These are phyloP conservation scores for Rosalia funebris DNA, from an alignment of 2,888 invertebrate genomes.

Conservation along the genomic window DNA sequence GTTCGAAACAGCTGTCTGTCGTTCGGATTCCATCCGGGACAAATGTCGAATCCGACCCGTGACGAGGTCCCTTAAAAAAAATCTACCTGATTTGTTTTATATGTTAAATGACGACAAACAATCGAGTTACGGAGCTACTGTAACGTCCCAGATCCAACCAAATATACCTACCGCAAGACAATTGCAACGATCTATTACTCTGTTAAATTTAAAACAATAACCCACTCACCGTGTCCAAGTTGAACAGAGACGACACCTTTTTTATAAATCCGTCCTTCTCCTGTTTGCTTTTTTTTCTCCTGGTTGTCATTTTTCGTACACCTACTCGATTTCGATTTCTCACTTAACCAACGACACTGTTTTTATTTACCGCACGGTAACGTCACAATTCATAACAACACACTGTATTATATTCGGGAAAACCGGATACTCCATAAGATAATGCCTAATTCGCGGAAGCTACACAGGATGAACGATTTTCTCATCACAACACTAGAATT, in stretches of 20 bases:
- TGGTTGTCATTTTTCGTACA: constrained; percentile 68
- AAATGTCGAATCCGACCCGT: too few species aligned
- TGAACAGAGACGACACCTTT: constrained; percentile 88
- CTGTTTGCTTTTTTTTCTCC: constrained; percentile 73
- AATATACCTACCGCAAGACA: too few species aligned
- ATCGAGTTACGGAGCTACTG: too few species aligned
- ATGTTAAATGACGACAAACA: too few species aligned
- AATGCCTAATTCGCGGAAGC: neutral
- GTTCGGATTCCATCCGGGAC: too few species aligned
- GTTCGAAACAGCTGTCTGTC: too few species aligned
- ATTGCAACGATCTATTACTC: too few species aligned
- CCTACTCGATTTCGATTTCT: neutral
- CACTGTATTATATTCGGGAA: neutral
- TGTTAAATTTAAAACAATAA: too few species aligned
- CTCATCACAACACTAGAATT: neutral
- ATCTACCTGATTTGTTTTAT: too few species aligned
- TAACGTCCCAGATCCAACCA: too few species aligned
- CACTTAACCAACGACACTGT: neutral
- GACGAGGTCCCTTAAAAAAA: too few species aligned
- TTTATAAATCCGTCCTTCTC: constrained; percentile 79
- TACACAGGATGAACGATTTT: neutral
- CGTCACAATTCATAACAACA: constrained; percentile 8
- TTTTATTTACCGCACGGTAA: neutral
- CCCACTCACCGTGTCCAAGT: constrained; percentile 82
- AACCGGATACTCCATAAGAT: neutral